Conservation (phyloP, 2,113 vertebrate species). For the Miniopterus natalensis region DNA sequence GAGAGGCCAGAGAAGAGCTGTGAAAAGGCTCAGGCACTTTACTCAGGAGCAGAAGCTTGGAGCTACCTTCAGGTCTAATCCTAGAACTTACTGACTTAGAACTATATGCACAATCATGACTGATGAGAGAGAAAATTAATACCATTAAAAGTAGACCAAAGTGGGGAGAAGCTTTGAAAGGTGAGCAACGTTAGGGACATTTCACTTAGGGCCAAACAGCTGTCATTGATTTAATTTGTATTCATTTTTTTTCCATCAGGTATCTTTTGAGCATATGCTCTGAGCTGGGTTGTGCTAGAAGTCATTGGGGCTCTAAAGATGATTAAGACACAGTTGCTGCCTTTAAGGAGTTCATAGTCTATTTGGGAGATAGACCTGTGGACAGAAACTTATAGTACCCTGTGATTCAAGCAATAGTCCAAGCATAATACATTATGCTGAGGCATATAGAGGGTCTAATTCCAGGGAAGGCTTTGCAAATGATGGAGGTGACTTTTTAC, state of each 20-base stretch:
- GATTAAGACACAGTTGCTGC: neutral
- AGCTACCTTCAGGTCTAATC: too few relatives aligned
- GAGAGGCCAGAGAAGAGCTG: too few relatives aligned
- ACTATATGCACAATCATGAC: accelerated
- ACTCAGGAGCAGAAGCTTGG: neutral
- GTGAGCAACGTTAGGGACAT: neutral
- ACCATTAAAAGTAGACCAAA: neutral
- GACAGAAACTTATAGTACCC: neutral
- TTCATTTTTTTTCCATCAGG: neutral
- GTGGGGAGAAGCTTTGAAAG: accelerated
- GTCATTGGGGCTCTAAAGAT: too few relatives aligned
- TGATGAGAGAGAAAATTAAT: neutral
- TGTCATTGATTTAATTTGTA: neutral
- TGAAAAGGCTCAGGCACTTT: neutral
- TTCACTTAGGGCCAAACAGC: accelerated
- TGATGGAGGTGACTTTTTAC: neutral
- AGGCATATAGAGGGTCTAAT: neutral
- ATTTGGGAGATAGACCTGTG: neutral
- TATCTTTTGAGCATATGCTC: neutral
- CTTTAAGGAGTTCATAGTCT: neutral
- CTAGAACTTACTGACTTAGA: neutral
- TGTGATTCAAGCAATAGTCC: neutral
- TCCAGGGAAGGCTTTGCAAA: slow-evolving; percentile 1
- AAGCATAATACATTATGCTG: neutral
- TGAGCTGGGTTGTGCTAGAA: neutral